Evolutionary conservation across 2,113 vertebrate genomes (phyloP), one percentile per base, ranked within the genome.

Genomic region (Peromyscus leucopus): DNA sequence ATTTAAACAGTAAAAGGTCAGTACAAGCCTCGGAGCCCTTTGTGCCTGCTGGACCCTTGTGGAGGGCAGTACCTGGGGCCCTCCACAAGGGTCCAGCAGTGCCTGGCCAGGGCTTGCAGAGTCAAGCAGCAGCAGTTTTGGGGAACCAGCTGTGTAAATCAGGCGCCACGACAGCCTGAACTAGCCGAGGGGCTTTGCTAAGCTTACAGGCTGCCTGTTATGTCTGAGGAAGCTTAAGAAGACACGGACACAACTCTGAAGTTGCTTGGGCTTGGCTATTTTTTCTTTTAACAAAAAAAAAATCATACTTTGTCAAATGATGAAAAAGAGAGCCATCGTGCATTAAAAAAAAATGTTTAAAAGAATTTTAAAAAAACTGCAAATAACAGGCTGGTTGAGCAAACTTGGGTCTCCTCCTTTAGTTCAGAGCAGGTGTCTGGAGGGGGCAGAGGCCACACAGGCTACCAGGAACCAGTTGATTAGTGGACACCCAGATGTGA

Each of bases 251-350:
- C 59, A 69, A 36, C 31, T 13, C 84, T 36, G 67, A 36, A 69
- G 63, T 36, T 48, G 42, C 22, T 36, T 87, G 39, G 28, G 15
- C 24, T 5, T 71, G 42, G 1, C 28, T 76, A 69, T 42, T 65
- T 55, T 36, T 13, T 82, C 51, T 78, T 78, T 87, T 51, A 65
- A 69, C 10, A 2, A 65, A 84, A 59, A 65, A 59, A 21, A 97
- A 86, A 57, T 57, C 48, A 42, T 8, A 36, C 19, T 86, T 82
- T 17, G 89, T 72, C 65, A 78, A 76, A 86, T 42, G 16, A 22
- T 69, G 78, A 74, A 75, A 94, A 36, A 72, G 1, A 84, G 26
- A 57, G 1, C 22, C 1, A 0, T 39, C 0, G 0, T 4, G 21
- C 36, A 28, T 63, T 22, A 13, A 19, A 26, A 21, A 19, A 26